Evolutionary conservation across 2,797 vertebrate genomes (phyloP), one percentile per base, ranked within the genome.

Genomic region (Acipenser oxyrinchus): DNA sequence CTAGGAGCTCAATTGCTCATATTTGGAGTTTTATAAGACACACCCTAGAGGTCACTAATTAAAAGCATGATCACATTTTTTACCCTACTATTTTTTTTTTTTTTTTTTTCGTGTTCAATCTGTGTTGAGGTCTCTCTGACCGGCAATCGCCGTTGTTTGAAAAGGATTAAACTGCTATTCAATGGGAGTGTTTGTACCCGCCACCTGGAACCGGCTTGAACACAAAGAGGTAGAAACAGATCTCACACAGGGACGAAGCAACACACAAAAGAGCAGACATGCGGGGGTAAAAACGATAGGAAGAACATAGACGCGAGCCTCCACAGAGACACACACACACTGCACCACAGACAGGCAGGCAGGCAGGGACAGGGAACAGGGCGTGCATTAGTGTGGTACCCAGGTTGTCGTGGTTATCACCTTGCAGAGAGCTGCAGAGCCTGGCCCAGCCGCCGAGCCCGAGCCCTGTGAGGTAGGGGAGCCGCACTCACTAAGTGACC

Each of bases 401-500:
- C 66, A 37, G 18, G 55, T 6, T 58, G 11, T 58, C 13, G 55
- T 58, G 55, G 48, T 48, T 13, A 70, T 70, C 58, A 59, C 76
- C 72, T 74, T 75, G 74, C 79, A 77, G 12, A 73, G 86, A 13
- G 70, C 76, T 48, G 74, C 60, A 62, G 76, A 72, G 73, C 84
- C 55, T 81, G 58, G 72, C 76, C 50, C 6, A 11, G n/a, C 49
- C 11, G 88, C 37, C 23, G 62, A 58, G 62, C 52, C 18, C 12
- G 63, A 48, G 15, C 57, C 11, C 23, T 69, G 6, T 12, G 67
- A 61, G 61, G 73, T 70, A 64, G 88, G 87, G 13, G 87, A 84
- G 80, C 79, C 85, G 62, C 86, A 86, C 71, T 89, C 87, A 62
- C 85, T 89, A 74, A 88, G 82, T 64, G 87, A 89, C 52, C 85